Conservation (phyloP, 2,888 invertebrate species). For the Diarsia rubi region DNA sequence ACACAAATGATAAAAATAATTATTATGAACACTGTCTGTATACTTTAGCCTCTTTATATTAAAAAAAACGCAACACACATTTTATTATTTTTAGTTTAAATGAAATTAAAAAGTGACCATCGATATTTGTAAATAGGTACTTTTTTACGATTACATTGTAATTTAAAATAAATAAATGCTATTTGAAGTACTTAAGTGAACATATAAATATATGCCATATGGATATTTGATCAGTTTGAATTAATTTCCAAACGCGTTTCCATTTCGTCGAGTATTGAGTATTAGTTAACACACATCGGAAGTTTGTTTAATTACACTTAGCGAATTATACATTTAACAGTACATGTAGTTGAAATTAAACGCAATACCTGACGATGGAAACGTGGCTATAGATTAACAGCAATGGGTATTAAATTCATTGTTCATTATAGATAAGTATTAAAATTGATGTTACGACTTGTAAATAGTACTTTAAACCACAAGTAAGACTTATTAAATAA, state of each 20-base stretch:
- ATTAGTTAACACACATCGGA: constrained; percentile 17
- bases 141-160: constrained; percentile 57
- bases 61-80: constrained; percentile 35
- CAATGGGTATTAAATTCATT: constrained; percentile 52
- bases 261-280: constrained; percentile 31
- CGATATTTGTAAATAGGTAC: constrained; percentile 59
- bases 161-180: constrained; percentile 58
- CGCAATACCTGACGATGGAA: constrained; percentile 34
- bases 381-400: constrained; percentile 37
- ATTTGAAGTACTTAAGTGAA: constrained; percentile 60
- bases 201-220: constrained; percentile 64
- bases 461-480: constrained; percentile 65
- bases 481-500: constrained; percentile 68
- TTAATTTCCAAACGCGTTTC: constrained; percentile 50
- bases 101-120: constrained; percentile 54
- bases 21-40: constrained; percentile 44
- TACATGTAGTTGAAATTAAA: constrained; percentile 26
- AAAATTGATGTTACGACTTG: constrained; percentile 63
- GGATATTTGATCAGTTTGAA: constrained; percentile 57
- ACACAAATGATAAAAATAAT: constrained; percentile 14
- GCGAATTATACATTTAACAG: constrained; percentile 17
- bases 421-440: constrained; percentile 56
- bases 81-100: constrained; percentile 36
- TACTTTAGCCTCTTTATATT: constrained; percentile 23
- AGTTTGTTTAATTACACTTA: constrained; percentile 35